Evolutionary conservation across 2,113 vertebrate genomes (phyloP).

Genomic region (Calyptommatus sinebrachiatus): DNA sequence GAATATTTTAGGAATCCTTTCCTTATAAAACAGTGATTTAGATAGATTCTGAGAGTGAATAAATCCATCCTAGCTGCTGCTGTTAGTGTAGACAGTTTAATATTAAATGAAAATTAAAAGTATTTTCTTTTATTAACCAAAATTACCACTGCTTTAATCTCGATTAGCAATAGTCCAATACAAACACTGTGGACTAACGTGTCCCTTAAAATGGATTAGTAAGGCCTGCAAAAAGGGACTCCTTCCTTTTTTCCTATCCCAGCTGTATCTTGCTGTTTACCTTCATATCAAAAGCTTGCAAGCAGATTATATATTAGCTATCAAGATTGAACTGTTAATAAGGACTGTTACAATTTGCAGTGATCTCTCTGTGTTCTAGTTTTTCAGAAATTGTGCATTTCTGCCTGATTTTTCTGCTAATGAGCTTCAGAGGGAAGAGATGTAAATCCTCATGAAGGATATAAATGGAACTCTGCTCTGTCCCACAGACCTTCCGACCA

Average conservation of each 20-base stretch:
- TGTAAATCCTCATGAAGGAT: too few relatives aligned
- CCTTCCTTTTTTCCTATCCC: not conserved
- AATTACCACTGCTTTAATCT: not conserved
- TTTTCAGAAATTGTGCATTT: not conserved
- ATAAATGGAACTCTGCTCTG: not conserved
- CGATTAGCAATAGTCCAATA: not conserved
- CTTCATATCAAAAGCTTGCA: not conserved
- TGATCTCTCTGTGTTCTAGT: not conserved
- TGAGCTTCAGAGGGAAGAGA: not conserved
- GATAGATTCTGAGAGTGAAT: too few relatives aligned
- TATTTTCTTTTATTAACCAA: too few relatives aligned
- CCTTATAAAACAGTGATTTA: not conserved
- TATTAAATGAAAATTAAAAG: too few relatives aligned
- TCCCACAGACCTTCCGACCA: slow-evolving; percentile 79
- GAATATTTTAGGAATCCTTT: not conserved
- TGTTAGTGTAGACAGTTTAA: too few relatives aligned
- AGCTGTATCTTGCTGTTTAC: not conserved
- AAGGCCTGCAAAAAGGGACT: too few relatives aligned
- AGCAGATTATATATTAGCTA: not conserved
- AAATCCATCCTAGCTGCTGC: too few relatives aligned
- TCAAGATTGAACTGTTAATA: not conserved
- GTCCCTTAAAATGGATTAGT: too few relatives aligned
- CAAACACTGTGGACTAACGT: too few relatives aligned
- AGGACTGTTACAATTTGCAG: not conserved
- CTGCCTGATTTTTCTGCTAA: not conserved